phyloP scores from a whole-genome alignment of 2,113 vertebrate species.

The Megalops atlanticus region DNA sequence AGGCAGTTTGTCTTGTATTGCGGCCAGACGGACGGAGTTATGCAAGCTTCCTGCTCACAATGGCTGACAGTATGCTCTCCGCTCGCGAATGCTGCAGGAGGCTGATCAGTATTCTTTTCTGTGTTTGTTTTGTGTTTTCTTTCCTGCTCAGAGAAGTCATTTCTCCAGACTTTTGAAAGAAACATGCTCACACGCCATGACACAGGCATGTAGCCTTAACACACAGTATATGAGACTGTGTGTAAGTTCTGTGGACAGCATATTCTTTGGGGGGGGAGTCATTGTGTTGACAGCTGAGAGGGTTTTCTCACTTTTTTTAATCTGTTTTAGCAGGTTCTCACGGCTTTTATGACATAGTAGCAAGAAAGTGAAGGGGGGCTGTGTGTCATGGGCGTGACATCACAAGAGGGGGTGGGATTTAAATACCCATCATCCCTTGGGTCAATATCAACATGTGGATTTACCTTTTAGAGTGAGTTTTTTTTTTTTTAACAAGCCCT shows the following conservation, averaged over 20 bases:
- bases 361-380: background rate
- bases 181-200: background rate
- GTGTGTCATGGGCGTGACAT: background rate
- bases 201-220: background rate
- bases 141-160: background rate
- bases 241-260: slow-evolving; percentile 15
- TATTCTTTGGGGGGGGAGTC: background rate
- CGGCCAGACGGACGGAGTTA: slow-evolving; percentile 40
- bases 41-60: background rate
- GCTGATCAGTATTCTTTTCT: slow-evolving; percentile 20
- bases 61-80: slow-evolving; percentile 22
- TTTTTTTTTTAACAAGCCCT: background rate
- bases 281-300: background rate
- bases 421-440: slow-evolving; percentile 2
- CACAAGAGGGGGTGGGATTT: background rate
- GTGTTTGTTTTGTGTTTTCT: slow-evolving; percentile 20
- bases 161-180: background rate
- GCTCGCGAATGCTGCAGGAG: slow-evolving; percentile 30
- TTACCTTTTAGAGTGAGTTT: background rate
- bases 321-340: background rate
- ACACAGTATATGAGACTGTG: background rate
- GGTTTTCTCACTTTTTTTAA: background rate
- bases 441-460: background rate
- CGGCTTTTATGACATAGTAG: background rate
- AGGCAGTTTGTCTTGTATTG: slow-evolving; percentile 41